Conservation (phyloP, 2,113 vertebrate species). For the Hymenochirus boettgeri region DNA sequence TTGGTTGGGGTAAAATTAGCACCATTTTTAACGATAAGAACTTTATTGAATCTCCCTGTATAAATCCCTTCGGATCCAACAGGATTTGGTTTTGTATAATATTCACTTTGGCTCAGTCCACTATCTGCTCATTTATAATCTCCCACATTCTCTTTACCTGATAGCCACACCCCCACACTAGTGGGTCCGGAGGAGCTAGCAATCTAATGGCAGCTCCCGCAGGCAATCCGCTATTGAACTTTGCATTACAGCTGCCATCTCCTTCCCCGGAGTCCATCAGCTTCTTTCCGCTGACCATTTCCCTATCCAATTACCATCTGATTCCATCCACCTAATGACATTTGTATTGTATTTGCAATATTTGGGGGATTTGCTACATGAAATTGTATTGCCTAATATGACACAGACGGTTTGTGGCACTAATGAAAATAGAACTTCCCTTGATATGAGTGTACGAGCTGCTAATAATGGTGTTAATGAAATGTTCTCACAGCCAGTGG, state of each 20-base stretch:
- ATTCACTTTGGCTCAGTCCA: too few relatives aligned
- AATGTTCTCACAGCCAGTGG: not conserved
- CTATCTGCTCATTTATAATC: too few relatives aligned
- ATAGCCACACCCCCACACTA: too few relatives aligned
- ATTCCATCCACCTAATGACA: conserved; percentile 10
- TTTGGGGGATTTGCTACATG: conserved; percentile 23
- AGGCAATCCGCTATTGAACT: conserved; percentile 18
- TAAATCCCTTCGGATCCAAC: too few relatives aligned
- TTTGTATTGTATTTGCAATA: conserved; percentile 35
- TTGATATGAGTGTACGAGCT: not conserved
- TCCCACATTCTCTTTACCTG: too few relatives aligned
- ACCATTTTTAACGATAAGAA: too few relatives aligned
- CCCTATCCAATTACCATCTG: conserved; percentile 31
- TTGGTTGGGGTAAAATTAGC: too few relatives aligned
- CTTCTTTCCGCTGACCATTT: not conserved
- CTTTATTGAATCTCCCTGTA: too few relatives aligned
- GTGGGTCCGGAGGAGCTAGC: not conserved
- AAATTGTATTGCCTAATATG: conserved; percentile 22
- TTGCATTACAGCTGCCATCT: not conserved
- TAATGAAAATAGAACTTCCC: conserved; percentile 18
- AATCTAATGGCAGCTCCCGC: not conserved
- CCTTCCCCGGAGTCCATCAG: conserved; percentile 3
- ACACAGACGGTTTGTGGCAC: conserved; percentile 5
- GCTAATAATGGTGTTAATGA: conserved; percentile 23
- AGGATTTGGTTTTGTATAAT: too few relatives aligned